Conservation (phyloP, 1,140 invertebrate species). For the Xylocopa sonorina region DNA sequence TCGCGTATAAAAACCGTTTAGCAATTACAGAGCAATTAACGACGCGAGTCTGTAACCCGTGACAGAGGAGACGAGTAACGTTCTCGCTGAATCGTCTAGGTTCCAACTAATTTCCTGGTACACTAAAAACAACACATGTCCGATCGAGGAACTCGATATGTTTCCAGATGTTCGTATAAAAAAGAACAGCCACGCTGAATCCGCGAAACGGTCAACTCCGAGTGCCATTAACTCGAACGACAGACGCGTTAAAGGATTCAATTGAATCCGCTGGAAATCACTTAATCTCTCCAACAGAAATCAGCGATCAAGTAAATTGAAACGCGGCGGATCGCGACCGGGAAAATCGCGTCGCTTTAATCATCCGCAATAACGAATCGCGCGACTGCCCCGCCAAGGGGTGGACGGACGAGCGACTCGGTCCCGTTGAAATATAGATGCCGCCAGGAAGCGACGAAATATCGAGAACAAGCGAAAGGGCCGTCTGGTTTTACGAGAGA, state of each 20-base stretch:
- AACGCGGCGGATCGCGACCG: too few relatives aligned
- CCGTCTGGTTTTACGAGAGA: slow-evolving; percentile 48
- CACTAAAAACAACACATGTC: too few relatives aligned
- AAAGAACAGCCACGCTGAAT: too few relatives aligned
- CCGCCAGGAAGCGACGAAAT: slow-evolving; percentile 17
- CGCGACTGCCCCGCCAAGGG: too few relatives aligned
- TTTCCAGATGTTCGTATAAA: too few relatives aligned
- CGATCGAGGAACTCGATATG: too few relatives aligned
- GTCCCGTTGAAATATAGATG: slow-evolving; percentile 19
- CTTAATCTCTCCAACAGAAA: neutral
- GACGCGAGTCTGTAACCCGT: neutral
- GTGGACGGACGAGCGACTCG: neutral
- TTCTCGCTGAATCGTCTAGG: too few relatives aligned
- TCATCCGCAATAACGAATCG: neutral
- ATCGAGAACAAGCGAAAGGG: slow-evolving; percentile 48
- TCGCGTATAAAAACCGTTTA: too few relatives aligned
- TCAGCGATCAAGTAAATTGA: neutral
- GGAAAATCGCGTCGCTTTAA: neutral
- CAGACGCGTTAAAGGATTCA: neutral
- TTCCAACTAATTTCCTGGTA: too few relatives aligned
- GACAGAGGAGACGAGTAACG: neutral
- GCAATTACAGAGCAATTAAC: neutral
- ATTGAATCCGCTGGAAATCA: neutral
- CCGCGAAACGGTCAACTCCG: too few relatives aligned
- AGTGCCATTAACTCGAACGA: neutral